Conservation (phyloP, 1,140 invertebrate species). For the Drosophila burlai region DNA sequence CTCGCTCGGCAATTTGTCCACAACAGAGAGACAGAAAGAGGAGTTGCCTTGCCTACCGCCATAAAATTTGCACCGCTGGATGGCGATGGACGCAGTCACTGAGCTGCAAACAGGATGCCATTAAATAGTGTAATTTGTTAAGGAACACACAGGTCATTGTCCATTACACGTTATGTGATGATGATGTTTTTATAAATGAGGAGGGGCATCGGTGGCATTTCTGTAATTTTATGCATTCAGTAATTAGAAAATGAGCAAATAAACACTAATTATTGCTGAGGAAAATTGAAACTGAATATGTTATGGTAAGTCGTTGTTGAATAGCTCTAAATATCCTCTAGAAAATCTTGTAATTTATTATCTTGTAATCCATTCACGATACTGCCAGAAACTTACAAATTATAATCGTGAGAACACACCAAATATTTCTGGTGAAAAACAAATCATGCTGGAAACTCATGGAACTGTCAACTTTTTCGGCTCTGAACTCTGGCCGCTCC, state of each 20-base stretch:
- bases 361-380: background rate
- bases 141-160: conserved; percentile 25
- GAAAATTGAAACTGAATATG: background rate
- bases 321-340: background rate
- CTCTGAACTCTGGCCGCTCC: conserved; percentile 53
- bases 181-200: background rate
- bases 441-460: conserved; percentile 24
- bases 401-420: conserved; percentile 44
- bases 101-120: conserved; percentile 37
- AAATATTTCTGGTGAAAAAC: background rate
- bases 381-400: conserved; percentile 17
- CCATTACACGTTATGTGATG: conserved; percentile 20
- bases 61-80: conserved; percentile 48
- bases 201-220: no score
- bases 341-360: background rate
- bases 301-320: background rate
- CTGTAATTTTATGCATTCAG: background rate
- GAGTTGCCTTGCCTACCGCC: conserved; percentile 16
- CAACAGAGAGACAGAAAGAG: conserved; percentile 3
- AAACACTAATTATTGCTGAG: background rate
- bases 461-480: conserved; percentile 54
- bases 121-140: conserved; percentile 36
- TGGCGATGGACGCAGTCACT: conserved; percentile 11
- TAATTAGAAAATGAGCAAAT: no score
- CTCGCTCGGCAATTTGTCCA: conserved; percentile 46